phyloP scores from a whole-genome alignment of 2,113 vertebrate species.

The Notothenia rossii region DNA sequence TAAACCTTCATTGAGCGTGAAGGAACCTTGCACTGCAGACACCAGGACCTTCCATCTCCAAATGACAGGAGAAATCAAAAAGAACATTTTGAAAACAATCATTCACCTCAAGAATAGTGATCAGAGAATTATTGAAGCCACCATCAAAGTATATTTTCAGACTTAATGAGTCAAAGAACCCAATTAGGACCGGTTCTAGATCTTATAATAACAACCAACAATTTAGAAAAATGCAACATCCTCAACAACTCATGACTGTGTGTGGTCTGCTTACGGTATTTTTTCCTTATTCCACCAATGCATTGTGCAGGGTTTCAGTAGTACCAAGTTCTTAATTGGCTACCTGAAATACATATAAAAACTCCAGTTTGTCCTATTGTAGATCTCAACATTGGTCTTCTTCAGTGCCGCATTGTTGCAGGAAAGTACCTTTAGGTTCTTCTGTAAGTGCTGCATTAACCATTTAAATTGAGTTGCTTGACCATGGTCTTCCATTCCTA shows the following conservation, averaged over 20 bases:
- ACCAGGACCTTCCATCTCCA: slow-evolving; percentile 42
- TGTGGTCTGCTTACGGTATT: background rate
- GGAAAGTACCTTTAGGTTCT: slow-evolving; percentile 7
- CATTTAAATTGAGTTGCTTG: slow-evolving; percentile 25
- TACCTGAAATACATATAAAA: too few species aligned
- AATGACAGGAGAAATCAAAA: slow-evolving; percentile 37
- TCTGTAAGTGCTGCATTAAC: background rate
- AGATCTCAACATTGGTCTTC: too few species aligned
- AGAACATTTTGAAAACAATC: slow-evolving; percentile 26
- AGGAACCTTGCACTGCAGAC: slow-evolving; percentile 30
- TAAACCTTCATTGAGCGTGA: slow-evolving; percentile 24
- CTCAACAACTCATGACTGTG: too few species aligned
- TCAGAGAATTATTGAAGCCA: slow-evolving; percentile 27
- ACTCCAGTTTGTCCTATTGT: too few species aligned
- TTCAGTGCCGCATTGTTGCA: background rate
- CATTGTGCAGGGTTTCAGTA: too few species aligned
- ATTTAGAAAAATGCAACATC: too few species aligned
- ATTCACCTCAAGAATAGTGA: slow-evolving; percentile 23
- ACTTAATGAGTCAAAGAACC: slow-evolving; percentile 17
- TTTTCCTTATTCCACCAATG: too few species aligned
- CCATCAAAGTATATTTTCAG: slow-evolving; percentile 25
- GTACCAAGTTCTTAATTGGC: too few species aligned
- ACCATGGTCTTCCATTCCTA: slow-evolving; percentile 7
- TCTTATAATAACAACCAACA: too few species aligned
- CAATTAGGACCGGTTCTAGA: slow-evolving; percentile 2